Percentiles rank a stretch among this genome's conserved stretches.
Conservation (phyloP, 2,888 invertebrate genomes). For the Pyrrhosoma nymphula region DNA sequence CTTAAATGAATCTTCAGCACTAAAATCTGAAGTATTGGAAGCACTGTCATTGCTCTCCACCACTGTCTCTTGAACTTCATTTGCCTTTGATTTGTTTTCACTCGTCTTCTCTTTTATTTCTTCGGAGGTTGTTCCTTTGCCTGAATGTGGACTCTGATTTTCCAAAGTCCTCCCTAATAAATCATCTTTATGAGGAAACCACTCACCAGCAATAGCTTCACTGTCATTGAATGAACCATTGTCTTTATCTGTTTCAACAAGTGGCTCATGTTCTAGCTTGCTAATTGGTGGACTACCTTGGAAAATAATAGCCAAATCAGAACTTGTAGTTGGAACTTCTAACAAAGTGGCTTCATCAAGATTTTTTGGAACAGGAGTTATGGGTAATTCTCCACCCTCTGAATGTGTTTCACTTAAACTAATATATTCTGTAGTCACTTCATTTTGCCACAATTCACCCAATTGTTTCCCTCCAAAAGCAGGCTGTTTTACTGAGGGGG, state of each 20-base stretch:
- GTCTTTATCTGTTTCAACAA: not conserved
- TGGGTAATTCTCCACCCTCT: not conserved
- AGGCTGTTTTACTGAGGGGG: not conserved
- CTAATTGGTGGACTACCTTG: not conserved
- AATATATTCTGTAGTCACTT: not conserved
- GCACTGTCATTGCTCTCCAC: not conserved
- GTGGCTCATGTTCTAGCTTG: not conserved
- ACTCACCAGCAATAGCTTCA: not conserved
- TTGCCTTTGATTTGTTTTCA: not conserved
- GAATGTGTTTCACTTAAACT: not conserved
- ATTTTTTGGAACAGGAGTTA: not conserved
- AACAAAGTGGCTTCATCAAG: not conserved
- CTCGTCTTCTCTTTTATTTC: not conserved
- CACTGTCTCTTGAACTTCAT: not conserved
- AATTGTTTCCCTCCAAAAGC: not conserved
- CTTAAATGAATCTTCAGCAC: not conserved
- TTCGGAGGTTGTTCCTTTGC: not conserved
- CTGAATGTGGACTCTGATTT: not conserved
- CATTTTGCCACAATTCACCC: not conserved
- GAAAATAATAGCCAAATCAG: not conserved
- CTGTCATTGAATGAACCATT: not conserved
- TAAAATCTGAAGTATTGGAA: not conserved
- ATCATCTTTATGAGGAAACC: not conserved
- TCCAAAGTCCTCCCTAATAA: not conserved
- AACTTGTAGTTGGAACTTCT: not conserved